phyloP scores from a whole-genome alignment of 1,140 invertebrate genomes.

The Atta texana region DNA sequence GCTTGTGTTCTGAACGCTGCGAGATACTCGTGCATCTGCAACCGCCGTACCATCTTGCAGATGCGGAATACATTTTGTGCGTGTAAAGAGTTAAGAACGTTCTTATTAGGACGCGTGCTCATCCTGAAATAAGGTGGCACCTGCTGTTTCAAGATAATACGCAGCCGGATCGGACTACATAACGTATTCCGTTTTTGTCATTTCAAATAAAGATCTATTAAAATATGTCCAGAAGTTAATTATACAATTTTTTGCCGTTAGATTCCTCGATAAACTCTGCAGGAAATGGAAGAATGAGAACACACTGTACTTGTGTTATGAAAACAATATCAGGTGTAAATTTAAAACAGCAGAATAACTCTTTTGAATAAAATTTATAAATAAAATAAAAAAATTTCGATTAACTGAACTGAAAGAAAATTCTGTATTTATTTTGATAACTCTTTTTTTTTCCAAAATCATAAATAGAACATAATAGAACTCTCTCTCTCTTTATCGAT shows the following conservation, averaged over 20 bases:
- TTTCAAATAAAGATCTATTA: constrained; percentile 17
- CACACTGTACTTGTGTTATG: background rate
- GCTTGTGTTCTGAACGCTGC: constrained; percentile 26
- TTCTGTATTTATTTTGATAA: background rate
- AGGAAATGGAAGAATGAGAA: background rate
- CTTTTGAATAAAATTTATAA: background rate
- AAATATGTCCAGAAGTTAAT: constrained; percentile 11
- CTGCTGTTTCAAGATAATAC: constrained; percentile 69
- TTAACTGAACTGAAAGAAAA: background rate
- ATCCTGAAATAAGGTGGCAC: constrained; percentile 70
- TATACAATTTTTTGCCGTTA: background rate
- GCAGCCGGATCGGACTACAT: constrained; percentile 58
- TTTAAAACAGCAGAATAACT: background rate
- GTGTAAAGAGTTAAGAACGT: constrained; percentile 68
- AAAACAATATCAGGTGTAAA: background rate
- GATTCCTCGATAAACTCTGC: background rate
- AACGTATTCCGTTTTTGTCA: constrained; percentile 41
- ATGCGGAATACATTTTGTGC: constrained; percentile 68
- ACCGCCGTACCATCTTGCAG: constrained; percentile 71
- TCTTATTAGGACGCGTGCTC: constrained; percentile 62
- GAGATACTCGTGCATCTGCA: constrained; percentile 66
- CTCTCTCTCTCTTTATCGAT: background rate
- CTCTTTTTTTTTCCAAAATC: background rate
- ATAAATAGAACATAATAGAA: background rate
- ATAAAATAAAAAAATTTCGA: background rate